A percentile compares a stretch with the other conserved stretches of the same genome.
These are phyloP conservation scores for Trissolcus basalis DNA, from an alignment of 1,140 invertebrate genomes.

Conservation along the genomic window DNA sequence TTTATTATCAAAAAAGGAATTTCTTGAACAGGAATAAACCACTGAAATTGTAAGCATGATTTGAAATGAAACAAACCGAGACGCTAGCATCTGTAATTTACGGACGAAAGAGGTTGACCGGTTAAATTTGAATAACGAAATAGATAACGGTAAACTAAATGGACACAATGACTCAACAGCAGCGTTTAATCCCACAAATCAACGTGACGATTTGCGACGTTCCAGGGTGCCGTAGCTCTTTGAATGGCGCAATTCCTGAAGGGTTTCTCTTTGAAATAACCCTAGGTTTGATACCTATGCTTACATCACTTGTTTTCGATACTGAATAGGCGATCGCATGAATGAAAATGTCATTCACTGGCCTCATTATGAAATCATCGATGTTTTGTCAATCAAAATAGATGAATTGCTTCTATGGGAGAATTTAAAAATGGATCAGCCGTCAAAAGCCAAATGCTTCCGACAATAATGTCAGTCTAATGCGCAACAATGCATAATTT, in stretches of 20 bases:
- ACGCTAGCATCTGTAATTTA: slow-evolving; percentile 2
- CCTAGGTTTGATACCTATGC: slow-evolving; percentile 48
- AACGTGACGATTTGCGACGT: slow-evolving; percentile 65
- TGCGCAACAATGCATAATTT: not conserved
- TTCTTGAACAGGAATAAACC: too few species aligned
- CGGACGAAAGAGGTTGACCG: slow-evolving; percentile 42
- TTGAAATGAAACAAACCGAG: too few species aligned
- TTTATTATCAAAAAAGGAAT: too few species aligned
- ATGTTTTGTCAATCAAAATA: slow-evolving; percentile 2
- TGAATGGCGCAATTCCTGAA: slow-evolving; percentile 59
- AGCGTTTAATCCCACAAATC: slow-evolving; percentile 70
- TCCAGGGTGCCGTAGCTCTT: slow-evolving; percentile 46
- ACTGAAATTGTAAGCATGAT: too few species aligned
- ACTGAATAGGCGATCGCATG: slow-evolving; percentile 34
- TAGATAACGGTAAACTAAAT: slow-evolving; percentile 63
- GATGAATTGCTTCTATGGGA: not conserved
- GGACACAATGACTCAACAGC: slow-evolving; percentile 64
- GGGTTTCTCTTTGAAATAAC: slow-evolving; percentile 47
- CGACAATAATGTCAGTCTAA: not conserved
- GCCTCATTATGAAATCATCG: slow-evolving; percentile 35
- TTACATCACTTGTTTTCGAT: slow-evolving; percentile 42
- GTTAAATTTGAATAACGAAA: slow-evolving; percentile 58
- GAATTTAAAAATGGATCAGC: not conserved
- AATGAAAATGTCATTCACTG: slow-evolving; percentile 49
- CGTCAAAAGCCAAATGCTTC: too few species aligned